Evolutionary conservation across 2,113 vertebrate species (phyloP), one percentile per base, ranked within the genome.

Genomic region (Prinia subflava): DNA sequence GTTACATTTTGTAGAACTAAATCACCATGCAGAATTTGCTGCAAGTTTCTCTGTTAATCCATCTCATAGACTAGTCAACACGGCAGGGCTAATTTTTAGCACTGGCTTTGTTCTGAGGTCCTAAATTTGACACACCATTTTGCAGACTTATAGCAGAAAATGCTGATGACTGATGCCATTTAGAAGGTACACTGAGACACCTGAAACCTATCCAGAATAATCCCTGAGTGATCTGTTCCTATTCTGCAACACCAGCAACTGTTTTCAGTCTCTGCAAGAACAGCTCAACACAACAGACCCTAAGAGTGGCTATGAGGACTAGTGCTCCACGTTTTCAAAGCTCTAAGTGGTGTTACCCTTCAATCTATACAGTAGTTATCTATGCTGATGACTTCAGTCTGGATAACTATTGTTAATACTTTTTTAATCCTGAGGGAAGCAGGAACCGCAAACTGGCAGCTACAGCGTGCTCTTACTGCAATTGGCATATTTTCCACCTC

Each of bases 401-500:
- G 7, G 27, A 60, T 78, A 92, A 57, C 33, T 68, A 78, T 55
- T 75, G 44, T 56, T 64, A 70, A 81, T 31, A 33, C 11, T 84
- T 89, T 77, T 49, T 44, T 56, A 80, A 92, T 63, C 64, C 80
- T 56, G 42, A 47, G 44, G 35, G 76, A 92, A 89, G 23, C 52
- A 63, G 31, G 42, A 90, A 83, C 30, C 81, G 60, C 80, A 87
- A 67, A 74, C 17, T 59, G 52, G 89, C 64, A 89, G 21, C 67
- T 81, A 77, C 6, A 67, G 47, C 15, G 5, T 42, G 64, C 42
- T 74, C 17, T 35, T 53, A 74, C 15, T 75, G 47, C 76, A 87
- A 27, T 8, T 89, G 94, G 92, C 92, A 64, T 67, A n/a, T 92
- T 96, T 94, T 92, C 90, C 76, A 49, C 59, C 64, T 75, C 91